Evolutionary conservation across 2,113 vertebrate species (phyloP).

Genomic region (Pachypanchax playfairii): DNA sequence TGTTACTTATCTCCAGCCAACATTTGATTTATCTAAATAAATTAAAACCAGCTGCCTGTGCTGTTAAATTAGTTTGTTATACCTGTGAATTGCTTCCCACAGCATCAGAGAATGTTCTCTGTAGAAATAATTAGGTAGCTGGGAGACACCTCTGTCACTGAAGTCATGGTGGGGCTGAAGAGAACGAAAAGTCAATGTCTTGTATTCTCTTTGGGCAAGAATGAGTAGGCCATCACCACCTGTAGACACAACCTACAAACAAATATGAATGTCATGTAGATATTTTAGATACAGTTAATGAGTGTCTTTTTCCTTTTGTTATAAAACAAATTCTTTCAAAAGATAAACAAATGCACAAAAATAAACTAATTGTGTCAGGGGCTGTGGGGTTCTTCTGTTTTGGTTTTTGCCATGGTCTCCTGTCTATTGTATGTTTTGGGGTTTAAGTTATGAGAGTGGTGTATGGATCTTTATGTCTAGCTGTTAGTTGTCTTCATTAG

Average conservation of each 20-base stretch:
- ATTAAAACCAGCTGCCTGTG: not conserved
- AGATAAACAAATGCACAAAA: no score
- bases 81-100: conserved; percentile 77
- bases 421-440: no score
- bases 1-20: no score
- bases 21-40: no score
- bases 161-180: conserved; percentile 72
- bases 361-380: no score
- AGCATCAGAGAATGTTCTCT: conserved; percentile 68
- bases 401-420: no score
- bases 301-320: no score
- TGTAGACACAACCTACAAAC: conserved; percentile 71
- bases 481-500: no score
- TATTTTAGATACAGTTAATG: not conserved
- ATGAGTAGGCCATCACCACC: conserved; percentile 69
- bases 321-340: no score
- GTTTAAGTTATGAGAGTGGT: no score
- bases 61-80: not conserved
- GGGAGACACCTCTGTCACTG: conserved; percentile 56
- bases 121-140: conserved; percentile 72
- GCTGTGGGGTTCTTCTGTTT: no score
- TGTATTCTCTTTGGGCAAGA: conserved; percentile 72
- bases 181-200: conserved; percentile 73
- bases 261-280: not conserved
- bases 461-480: no score